Base-by-base conservation (phyloP, 2,888 invertebrate species). In the Archips xylosteana region DNA sequence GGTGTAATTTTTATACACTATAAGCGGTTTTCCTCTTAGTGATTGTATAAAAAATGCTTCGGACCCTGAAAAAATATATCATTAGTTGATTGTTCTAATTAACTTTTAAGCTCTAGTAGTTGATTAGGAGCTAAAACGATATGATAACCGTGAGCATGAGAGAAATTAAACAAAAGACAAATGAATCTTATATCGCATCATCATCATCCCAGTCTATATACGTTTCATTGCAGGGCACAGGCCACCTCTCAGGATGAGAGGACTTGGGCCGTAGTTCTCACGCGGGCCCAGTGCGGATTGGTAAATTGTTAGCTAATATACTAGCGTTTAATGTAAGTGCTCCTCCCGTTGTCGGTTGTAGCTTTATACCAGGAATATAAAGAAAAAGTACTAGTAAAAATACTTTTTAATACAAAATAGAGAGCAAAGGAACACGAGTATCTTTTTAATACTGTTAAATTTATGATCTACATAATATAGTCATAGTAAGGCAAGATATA, bases 1-100 rank as follows among this genome's bases (percentile, higher is more conserved):
- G 0, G 93, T 89, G 75, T 91, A 94, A 6, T 91, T 87, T 68
- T 91, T 90, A 81, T 85, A 91, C 2, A 90, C 86, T 10, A 92
- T 89, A 9, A 93, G 72, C 5, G 90, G 91, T 74, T 91, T 92
- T 0, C 93, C 93, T 77, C 90, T 80, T 0, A 92, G 80, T 0
- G 94, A 94, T 71, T 90, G 87, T n/a, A 88, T 92, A 82, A 91
- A 89, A 76, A 85, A 88, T 0, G 92, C 92, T 71, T 85, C 77
- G 39, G 77, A 77, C 32, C 79, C 83, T 78, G 79, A 47, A 76
- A 78, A 47, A 75, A 10, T 42, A 36, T 10, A 13, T 23, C 9
- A 65, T 74, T n/a, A 70, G 45, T 47, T 59, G 15, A 64, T 15
- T 60, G 49, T 54, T 34, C 8, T 4, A 64, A 34, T 54, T 15